Conservation (phyloP, 2,888 invertebrate species). For the Teleiodes luculella region DNA sequence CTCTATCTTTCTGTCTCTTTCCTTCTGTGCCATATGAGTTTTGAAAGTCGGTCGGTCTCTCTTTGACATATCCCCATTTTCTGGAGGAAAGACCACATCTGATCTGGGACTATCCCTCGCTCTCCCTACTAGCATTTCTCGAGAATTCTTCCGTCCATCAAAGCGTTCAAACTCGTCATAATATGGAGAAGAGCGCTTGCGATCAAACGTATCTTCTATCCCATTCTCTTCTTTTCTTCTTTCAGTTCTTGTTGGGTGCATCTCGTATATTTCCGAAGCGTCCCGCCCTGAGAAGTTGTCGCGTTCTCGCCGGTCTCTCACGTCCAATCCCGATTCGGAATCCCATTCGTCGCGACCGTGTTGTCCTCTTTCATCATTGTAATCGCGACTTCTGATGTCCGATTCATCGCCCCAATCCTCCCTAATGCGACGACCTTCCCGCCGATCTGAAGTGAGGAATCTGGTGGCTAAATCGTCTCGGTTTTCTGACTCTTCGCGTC, state of each 20-base stretch:
- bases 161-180: conserved; percentile 69
- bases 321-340: conserved; percentile 65
- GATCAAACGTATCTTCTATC: conserved; percentile 52
- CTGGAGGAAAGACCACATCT: conserved; percentile 56
- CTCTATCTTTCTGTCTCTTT: conserved; percentile 79
- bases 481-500: conserved; percentile 62
- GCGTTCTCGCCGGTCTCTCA: conserved; percentile 49
- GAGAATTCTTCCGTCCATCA: conserved; percentile 70
- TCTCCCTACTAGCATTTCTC: conserved; percentile 72
- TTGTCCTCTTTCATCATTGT: conserved; percentile 54
- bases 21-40: conserved; percentile 85
- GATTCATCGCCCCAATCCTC: conserved; percentile 73
- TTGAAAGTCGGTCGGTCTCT: conserved; percentile 83
- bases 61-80: conserved; percentile 52
- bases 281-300: conserved; percentile 66
- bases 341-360: conserved; percentile 69
- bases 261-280: conserved; percentile 70
- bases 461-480: conserved; percentile 65
- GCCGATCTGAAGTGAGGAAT: conserved; percentile 62
- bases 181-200: conserved; percentile 59
- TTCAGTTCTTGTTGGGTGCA: conserved; percentile 58
- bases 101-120: conserved; percentile 66
- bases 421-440: conserved; percentile 45
- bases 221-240: conserved; percentile 61
- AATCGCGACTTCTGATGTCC: conserved; percentile 43